Conservation (phyloP, 1,140 invertebrate species). For the Archegozetes longisetosus region DNA sequence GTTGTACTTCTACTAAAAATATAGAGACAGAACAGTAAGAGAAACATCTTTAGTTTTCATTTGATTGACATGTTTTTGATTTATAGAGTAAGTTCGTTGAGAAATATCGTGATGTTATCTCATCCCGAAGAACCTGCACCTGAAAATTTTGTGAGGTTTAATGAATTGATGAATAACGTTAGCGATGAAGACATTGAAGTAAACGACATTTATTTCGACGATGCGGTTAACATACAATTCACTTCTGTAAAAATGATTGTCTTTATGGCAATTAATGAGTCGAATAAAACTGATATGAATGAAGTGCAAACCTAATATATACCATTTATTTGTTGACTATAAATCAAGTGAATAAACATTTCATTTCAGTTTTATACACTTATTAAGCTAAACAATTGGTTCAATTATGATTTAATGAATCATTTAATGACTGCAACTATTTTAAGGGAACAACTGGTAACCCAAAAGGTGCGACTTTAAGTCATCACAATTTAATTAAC, state of each 20-base stretch:
- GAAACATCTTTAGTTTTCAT: too few species aligned
- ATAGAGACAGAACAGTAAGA: not conserved
- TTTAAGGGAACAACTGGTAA: slow-evolving; percentile 66
- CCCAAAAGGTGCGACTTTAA: slow-evolving; percentile 70
- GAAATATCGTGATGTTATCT: slow-evolving; percentile 11
- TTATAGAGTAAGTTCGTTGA: slow-evolving; percentile 23
- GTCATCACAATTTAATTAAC: slow-evolving; percentile 68
- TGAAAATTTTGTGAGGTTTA: slow-evolving; percentile 3
- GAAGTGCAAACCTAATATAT: too few species aligned
- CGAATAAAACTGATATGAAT: too few species aligned
- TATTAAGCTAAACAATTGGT: too few species aligned
- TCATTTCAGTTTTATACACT: too few species aligned
- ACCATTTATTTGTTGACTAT: too few species aligned
- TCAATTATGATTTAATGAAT: too few species aligned
- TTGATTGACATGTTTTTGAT: too few species aligned
- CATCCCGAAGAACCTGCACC: slow-evolving; percentile 22
- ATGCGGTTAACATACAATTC: not conserved
- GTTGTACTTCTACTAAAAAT: not conserved
- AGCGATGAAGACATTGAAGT: not conserved
- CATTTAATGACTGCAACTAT: too few species aligned
- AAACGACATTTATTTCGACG: not conserved
- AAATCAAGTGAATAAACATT: too few species aligned
- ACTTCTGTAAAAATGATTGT: slow-evolving; percentile 28
- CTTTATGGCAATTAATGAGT: too few species aligned
- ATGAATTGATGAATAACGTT: slow-evolving; percentile 17